Evolutionary conservation across 2,888 invertebrate species (phyloP).

Genomic region (Drosophila austrosaltans): DNA sequence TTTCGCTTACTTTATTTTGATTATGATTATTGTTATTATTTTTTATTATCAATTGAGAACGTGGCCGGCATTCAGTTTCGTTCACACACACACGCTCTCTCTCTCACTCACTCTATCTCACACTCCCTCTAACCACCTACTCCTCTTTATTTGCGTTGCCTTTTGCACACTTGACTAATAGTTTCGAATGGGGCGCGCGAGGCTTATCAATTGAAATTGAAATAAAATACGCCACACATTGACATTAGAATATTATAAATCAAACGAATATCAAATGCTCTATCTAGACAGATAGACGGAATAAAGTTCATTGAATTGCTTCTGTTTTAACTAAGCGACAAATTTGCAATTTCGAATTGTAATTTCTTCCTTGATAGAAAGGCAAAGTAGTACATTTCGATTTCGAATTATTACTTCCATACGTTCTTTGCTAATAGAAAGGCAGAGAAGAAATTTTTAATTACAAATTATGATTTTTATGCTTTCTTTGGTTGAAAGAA

Average conservation of each 20-base stretch:
- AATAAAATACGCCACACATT: slow-evolving; percentile 59
- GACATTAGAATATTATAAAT: neutral
- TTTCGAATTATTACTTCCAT: neutral
- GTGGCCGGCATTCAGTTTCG: slow-evolving; percentile 75
- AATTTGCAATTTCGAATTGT: too few species aligned
- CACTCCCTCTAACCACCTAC: slow-evolving; percentile 10
- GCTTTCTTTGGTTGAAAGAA: too few species aligned
- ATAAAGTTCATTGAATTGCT: too few species aligned
- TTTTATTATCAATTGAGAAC: slow-evolving; percentile 81
- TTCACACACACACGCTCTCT: slow-evolving; percentile 18
- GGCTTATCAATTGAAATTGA: slow-evolving; percentile 72
- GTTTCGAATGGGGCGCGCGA: slow-evolving; percentile 57
- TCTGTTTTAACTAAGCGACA: too few species aligned
- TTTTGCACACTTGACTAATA: slow-evolving; percentile 73
- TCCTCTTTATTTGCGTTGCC: slow-evolving; percentile 30
- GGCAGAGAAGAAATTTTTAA: too few species aligned
- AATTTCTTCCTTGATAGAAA: too few species aligned
- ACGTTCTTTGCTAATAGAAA: neutral
- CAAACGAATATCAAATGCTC: slow-evolving; percentile 48
- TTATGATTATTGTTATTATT: slow-evolving; percentile 73
- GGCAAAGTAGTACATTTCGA: too few species aligned
- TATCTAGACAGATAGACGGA: neutral
- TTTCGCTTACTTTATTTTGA: slow-evolving; percentile 52
- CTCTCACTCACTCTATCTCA: neutral
- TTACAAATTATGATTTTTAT: too few species aligned